A percentile compares a stretch with the other conserved stretches of the same genome.
Conservation (phyloP, 2,113 vertebrate species). For the Spheniscus mendiculus region DNA sequence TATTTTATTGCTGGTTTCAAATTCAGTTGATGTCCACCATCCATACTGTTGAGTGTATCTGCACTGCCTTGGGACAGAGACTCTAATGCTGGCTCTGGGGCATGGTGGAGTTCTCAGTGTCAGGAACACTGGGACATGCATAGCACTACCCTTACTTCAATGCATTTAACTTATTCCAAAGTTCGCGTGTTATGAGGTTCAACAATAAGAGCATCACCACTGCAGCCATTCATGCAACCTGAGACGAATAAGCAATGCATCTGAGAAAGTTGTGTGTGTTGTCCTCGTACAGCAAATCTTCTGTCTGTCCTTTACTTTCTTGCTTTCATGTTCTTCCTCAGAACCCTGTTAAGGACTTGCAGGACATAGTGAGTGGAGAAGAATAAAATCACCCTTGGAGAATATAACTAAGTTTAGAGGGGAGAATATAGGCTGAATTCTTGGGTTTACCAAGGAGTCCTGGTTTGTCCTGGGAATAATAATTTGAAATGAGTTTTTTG, state of each 20-base stretch:
- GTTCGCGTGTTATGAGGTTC: background rate
- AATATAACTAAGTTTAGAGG: background rate
- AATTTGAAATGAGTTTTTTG: background rate
- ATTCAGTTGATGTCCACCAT: background rate
- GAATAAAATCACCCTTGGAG: background rate
- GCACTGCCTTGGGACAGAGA: accelerated
- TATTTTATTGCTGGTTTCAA: background rate
- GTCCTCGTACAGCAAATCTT: background rate
- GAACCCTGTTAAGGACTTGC: background rate
- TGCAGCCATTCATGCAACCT: background rate
- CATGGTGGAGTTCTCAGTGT: background rate
- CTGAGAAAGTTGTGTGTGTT: background rate
- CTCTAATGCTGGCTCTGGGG: background rate
- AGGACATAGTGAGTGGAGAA: background rate
- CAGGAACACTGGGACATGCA: background rate
- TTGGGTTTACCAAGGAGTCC: background rate
- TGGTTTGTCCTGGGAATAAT: background rate
- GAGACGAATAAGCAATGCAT: background rate
- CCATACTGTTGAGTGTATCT: background rate
- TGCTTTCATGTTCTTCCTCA: background rate
- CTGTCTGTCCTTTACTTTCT: background rate
- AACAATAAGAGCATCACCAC: too few species aligned
- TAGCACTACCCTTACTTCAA: background rate
- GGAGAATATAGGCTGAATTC: background rate
- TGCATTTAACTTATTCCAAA: background rate